phyloP scores from a whole-genome alignment of 2,888 invertebrate genomes.

The Elgonia sp. region DNA sequence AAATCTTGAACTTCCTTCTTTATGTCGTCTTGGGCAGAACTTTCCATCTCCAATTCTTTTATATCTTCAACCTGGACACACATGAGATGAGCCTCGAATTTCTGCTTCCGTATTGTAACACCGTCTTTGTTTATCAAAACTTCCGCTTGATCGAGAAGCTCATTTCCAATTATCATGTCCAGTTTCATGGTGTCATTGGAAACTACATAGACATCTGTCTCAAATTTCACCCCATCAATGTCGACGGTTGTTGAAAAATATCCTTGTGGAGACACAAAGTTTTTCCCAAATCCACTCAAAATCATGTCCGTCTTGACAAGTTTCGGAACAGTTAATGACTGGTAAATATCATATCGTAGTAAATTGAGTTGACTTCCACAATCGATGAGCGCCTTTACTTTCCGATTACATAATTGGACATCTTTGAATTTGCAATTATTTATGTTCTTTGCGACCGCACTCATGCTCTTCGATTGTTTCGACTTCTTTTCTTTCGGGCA shows the following conservation, averaged over 20 bases:
- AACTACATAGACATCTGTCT: slow-evolving; percentile 50
- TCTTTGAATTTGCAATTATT: neutral
- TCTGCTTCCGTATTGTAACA: slow-evolving; percentile 8
- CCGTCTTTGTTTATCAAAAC: slow-evolving; percentile 45
- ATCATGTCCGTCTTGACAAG: slow-evolving; percentile 5
- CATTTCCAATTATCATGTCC: slow-evolving; percentile 46
- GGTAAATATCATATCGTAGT: slow-evolving; percentile 49
- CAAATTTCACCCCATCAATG: slow-evolving; percentile 39
- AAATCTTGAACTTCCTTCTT: neutral
- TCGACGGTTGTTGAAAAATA: slow-evolving; percentile 32
- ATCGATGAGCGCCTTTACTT: slow-evolving; percentile 54
- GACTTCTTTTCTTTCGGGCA: too few relatives aligned
- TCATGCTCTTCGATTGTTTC: neutral
- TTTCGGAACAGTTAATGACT: slow-evolving; percentile 19
- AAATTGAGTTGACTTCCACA: slow-evolving; percentile 55
- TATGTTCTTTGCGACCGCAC: neutral
- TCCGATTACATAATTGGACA: neutral
- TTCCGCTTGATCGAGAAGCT: slow-evolving; percentile 55
- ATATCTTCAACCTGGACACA: neutral
- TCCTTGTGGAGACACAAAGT: slow-evolving; percentile 42
- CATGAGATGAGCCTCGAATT: neutral
- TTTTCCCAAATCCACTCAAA: slow-evolving; percentile 54
- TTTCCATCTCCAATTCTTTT: neutral
- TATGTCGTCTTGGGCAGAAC: neutral
- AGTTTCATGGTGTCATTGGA: slow-evolving; percentile 44